A percentile compares a stretch with the other conserved stretches of the same genome.
Evolutionary conservation across 2,888 invertebrate genomes (phyloP).

Genomic region (Nomada fabriciana): DNA sequence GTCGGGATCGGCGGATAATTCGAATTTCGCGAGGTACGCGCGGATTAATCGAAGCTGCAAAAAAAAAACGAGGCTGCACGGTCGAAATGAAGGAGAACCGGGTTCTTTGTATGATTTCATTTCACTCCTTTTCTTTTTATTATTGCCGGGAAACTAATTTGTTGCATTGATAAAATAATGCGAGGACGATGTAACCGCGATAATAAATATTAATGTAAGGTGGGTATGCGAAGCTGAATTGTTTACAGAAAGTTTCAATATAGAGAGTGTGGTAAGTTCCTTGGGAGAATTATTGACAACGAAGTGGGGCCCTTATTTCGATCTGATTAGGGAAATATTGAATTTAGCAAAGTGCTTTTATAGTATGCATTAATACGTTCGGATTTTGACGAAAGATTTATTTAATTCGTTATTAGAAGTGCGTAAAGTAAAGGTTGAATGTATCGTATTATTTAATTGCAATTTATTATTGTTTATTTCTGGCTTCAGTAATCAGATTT

Average conservation of each 20-base stretch:
- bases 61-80: too few relatives aligned
- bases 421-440: background rate
- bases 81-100: too few relatives aligned
- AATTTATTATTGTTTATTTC: too few relatives aligned
- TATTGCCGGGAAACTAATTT: background rate
- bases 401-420: background rate
- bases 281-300: too few relatives aligned
- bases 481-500: too few relatives aligned
- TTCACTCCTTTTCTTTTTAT: background rate
- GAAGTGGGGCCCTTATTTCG: constrained; percentile 48
- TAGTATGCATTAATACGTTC: background rate
- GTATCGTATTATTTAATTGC: background rate
- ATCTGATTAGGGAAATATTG: background rate
- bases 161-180: background rate
- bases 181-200: background rate
- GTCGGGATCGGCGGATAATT: background rate
- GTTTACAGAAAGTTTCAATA: background rate
- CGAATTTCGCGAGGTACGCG: background rate
- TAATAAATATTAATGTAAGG: background rate
- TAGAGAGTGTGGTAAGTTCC: background rate
- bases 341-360: background rate
- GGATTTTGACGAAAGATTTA: background rate
- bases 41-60: background rate
- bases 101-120: too few relatives aligned
- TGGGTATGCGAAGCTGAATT: background rate